A percentile compares a stretch with the other conserved stretches of the same genome.
Evolutionary conservation across 30 jellyfish, hydroid and myxozoan genomes (phyloP).

Genomic region (Turritopsis dohrnii): DNA sequence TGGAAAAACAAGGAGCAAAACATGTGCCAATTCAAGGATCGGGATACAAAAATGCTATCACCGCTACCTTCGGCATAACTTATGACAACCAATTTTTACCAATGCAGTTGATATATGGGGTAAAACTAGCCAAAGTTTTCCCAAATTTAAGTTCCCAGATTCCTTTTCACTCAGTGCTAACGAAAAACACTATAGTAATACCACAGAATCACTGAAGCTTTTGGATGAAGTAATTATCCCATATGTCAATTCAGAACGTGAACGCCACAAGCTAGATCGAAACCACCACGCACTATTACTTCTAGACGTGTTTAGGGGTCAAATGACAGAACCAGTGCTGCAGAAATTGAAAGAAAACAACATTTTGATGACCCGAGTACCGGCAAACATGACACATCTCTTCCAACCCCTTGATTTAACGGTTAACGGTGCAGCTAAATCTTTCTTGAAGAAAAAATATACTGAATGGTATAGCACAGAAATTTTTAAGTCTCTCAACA

Average conservation of each 20-base stretch:
- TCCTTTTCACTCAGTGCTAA: constrained; percentile 8
- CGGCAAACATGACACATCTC: constrained; percentile 18
- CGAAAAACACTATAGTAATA: constrained; percentile 19
- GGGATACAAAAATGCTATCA: not conserved
- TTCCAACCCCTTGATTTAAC: constrained; percentile 15
- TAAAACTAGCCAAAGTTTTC: not conserved
- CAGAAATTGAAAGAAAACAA: not conserved
- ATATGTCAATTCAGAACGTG: not conserved
- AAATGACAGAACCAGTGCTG: constrained; percentile 6
- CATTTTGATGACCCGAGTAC: constrained; percentile 2
- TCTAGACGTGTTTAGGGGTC: constrained; percentile 12
- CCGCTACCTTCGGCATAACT: not conserved
- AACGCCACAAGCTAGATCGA: not conserved
- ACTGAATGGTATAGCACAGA: constrained; percentile 15
- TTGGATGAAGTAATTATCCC: constrained; percentile 2
- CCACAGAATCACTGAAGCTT: constrained; percentile 15
- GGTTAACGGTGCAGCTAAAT: constrained; percentile 13
- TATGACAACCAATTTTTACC: not conserved
- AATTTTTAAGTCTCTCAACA: not conserved
- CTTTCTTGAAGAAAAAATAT: constrained; percentile 11
- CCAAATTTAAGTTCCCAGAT: not conserved
- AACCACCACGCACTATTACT: not conserved
- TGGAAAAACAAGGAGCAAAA: not conserved
- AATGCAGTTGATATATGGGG: constrained; percentile 23
- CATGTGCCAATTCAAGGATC: not conserved